phyloP scores from a whole-genome alignment of 2,888 invertebrate species.

The Metopia argyrocephala region DNA sequence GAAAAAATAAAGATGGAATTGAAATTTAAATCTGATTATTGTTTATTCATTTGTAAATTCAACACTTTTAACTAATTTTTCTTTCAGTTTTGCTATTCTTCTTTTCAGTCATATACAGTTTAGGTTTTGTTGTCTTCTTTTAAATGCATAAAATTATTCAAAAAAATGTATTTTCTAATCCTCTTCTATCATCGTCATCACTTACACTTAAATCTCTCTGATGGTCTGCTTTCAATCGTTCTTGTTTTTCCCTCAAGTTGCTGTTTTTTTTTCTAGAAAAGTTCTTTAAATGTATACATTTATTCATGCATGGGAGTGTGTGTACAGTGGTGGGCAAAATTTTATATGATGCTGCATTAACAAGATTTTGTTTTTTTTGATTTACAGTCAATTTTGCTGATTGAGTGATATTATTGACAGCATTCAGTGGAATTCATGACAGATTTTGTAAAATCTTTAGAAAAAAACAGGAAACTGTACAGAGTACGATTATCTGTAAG shows the following conservation, averaged over 20 bases:
- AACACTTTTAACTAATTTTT: constrained; percentile 46
- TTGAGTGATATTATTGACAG: too few relatives aligned
- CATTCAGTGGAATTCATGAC: too few relatives aligned
- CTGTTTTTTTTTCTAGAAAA: not conserved
- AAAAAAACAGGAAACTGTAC: too few relatives aligned
- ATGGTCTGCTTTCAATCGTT: not conserved
- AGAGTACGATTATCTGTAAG: too few relatives aligned
- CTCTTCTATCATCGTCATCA: constrained; percentile 31
- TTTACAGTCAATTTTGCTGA: too few relatives aligned
- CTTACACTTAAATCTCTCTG: constrained; percentile 33
- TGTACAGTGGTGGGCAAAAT: too few relatives aligned
- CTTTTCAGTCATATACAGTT: constrained; percentile 12
- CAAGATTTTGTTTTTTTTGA: too few relatives aligned
- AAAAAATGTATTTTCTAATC: constrained; percentile 37
- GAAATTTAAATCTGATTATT: constrained; percentile 58
- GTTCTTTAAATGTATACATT: not conserved
- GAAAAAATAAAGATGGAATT: too few relatives aligned
- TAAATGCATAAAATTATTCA: constrained; percentile 4
- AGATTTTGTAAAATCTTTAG: too few relatives aligned
- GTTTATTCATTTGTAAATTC: constrained; percentile 60
- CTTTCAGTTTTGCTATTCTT: not conserved
- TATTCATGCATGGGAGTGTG: constrained; percentile 5
- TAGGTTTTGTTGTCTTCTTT: not conserved
- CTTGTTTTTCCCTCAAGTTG: not conserved
- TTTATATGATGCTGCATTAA: too few relatives aligned